Evolutionary conservation across 1,140 invertebrate genomes (phyloP), one percentile per base, ranked within the genome.

Genomic region (Sycophila sp.): DNA sequence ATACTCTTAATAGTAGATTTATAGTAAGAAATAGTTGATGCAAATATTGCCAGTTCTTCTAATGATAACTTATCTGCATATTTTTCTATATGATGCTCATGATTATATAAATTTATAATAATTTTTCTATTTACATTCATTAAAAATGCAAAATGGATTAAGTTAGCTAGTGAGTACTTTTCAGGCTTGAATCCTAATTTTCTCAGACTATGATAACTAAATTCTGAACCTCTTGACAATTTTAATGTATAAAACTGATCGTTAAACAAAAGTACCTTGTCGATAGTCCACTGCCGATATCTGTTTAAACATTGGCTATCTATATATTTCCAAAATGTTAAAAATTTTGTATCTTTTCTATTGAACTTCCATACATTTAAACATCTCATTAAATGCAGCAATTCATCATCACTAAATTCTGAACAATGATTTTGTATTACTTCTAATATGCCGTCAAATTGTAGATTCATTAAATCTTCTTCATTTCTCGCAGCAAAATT

Each of bases 61-160:
- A 87, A 64, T 2, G 76, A 82, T 73, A 91, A 83, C 5, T 87
- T 73, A 11, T 87, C 59, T 0, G 89, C 60, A 63, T 79, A 78
- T 10, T 83, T 73, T 22, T 84, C 76, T 2, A 90, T 64, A 26
- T 77, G 78, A 69, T 81, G 78, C 73, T 92, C 89, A 17, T 89
- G 80, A 60, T 90, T 88, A 66, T 89, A 90, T 80, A 88, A 87
- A 53, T 86, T 81, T 17, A 88, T 76, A 8, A 79, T 67, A 4
- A 80, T 71, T 10, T 76, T 80, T 4, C 88, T 75, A 32, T 80
- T 74, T 1, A 87, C n/a, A 71, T 88, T 89, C 19, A 89, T 75
- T 45, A 86, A 81, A 73, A 89, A 91, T 75, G 89, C 84, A 10
- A 84, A 79, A 60, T 90, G 87, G 0, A 91, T 77, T 19, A 91